A percentile compares a stretch with the other conserved stretches of the same genome.
Conservation (phyloP, 2,888 invertebrate genomes). For the Caenorhabditis uteleia region DNA sequence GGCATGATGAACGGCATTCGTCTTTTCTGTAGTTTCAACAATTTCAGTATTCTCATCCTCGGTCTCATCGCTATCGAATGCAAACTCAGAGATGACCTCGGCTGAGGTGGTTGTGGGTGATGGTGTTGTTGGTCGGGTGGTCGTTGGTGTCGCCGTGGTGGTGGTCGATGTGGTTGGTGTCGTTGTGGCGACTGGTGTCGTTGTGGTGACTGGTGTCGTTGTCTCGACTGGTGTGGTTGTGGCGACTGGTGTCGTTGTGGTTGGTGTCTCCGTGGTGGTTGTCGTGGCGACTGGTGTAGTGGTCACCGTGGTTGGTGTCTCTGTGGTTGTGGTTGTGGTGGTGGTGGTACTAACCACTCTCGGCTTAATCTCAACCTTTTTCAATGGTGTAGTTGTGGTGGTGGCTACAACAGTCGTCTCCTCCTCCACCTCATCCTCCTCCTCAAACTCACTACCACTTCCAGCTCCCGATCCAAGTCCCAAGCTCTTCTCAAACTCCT, state of each 20-base stretch:
- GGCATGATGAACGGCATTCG: too few relatives aligned
- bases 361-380: constrained; percentile 30
- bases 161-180: constrained; percentile 7
- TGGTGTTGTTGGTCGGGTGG: not conserved
- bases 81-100: constrained; percentile 26
- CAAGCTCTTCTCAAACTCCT: constrained; percentile 6
- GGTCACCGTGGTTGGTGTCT: constrained; percentile 12
- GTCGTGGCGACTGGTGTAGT: constrained; percentile 14
- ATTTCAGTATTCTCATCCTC: constrained; percentile 33
- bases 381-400: constrained; percentile 21
- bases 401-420: constrained; percentile 6
- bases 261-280: constrained; percentile 7
- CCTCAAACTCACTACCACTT: constrained; percentile 4
- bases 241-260: constrained; percentile 9
- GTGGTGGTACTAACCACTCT: constrained; percentile 17
- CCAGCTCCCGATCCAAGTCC: not conserved
- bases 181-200: not conserved
- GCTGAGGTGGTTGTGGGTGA: constrained; percentile 8
- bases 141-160: not conserved
- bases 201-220: constrained; percentile 2
- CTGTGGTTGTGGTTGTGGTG: constrained; percentile 21
- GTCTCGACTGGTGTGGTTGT: constrained; percentile 14
- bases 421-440: constrained; percentile 10
- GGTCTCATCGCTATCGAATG: constrained; percentile 35
- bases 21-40: constrained; percentile 31